Evolutionary conservation across 2,888 invertebrate species (phyloP).

Genomic region (Petrolisthes cinctipes): DNA sequence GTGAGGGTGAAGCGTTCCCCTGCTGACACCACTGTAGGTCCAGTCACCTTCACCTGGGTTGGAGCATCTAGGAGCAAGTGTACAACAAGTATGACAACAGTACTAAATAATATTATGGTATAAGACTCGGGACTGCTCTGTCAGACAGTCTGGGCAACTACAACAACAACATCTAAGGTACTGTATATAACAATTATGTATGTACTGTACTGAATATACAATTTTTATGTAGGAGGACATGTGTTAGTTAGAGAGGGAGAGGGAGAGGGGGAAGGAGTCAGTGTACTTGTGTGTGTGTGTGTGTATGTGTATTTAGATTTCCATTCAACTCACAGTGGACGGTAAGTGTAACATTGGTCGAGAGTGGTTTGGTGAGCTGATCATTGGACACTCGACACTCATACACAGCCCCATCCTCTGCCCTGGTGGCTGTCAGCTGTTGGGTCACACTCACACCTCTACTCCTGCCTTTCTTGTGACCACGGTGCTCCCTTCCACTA

Average conservation of each 20-base stretch:
- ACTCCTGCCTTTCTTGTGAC: constrained; percentile 16
- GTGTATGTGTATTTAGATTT: constrained; percentile 5
- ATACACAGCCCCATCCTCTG: constrained; percentile 93
- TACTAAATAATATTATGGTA: too few relatives aligned
- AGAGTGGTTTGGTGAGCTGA: constrained; percentile 86
- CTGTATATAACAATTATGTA: too few relatives aligned
- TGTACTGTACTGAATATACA: too few relatives aligned
- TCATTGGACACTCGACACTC: constrained; percentile 93
- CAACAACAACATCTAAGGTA: too few relatives aligned
- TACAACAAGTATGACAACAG: too few relatives aligned
- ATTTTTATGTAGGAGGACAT: too few relatives aligned
- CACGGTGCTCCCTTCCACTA: background rate
- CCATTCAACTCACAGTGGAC: constrained; percentile 86
- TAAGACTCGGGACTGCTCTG: too few relatives aligned
- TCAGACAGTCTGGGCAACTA: too few relatives aligned
- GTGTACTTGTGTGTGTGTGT: constrained; percentile 23
- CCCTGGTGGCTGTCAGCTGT: constrained; percentile 77
- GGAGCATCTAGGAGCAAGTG: constrained; percentile 84
- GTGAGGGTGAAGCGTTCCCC: constrained; percentile 89
- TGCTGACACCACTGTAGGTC: constrained; percentile 88
- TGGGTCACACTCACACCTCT: constrained; percentile 25
- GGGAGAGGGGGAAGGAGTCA: background rate
- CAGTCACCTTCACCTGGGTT: constrained; percentile 87
- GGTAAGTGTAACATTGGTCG: constrained; percentile 86
- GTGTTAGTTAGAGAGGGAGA: background rate